These are phyloP conservation scores for Cephalopholis sonnerati DNA, from an alignment of 2,113 vertebrate genomes.

Conservation along the genomic window DNA sequence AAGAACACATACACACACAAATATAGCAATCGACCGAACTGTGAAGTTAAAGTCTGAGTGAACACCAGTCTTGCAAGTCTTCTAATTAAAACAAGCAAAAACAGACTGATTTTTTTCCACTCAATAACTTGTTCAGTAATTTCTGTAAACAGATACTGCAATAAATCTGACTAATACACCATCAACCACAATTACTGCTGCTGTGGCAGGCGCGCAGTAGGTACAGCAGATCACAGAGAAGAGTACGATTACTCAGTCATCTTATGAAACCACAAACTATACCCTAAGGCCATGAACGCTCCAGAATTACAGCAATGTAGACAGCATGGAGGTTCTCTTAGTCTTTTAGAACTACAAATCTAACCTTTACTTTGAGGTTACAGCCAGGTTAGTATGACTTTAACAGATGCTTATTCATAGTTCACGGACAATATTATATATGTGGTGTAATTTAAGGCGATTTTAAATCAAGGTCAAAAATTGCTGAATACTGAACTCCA, in stretches of 20 bases:
- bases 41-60: background rate
- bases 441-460: background rate
- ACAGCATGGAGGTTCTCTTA: conserved; percentile 6
- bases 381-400: background rate
- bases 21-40: conserved; percentile 14
- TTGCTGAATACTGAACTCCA: background rate
- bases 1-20: conserved; percentile 33
- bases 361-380: background rate
- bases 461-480: background rate
- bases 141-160: conserved; percentile 48
- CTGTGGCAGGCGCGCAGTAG: conserved; percentile 35
- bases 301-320: conserved; percentile 12
- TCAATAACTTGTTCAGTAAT: conserved; percentile 23
- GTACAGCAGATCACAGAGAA: conserved; percentile 62
- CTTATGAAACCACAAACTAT: conserved; percentile 71
- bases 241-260: conserved; percentile 65
- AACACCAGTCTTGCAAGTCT: background rate
- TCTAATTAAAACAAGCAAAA: conserved; percentile 19
- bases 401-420: background rate
- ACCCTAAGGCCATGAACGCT: conserved; percentile 30
- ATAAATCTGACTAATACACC: conserved; percentile 60
- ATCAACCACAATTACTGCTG: conserved; percentile 65
- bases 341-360: background rate
- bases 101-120: conserved; percentile 26
- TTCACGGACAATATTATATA: background rate